Conservation (phyloP, 2,888 invertebrate genomes). For the Lithophane leautieri region DNA sequence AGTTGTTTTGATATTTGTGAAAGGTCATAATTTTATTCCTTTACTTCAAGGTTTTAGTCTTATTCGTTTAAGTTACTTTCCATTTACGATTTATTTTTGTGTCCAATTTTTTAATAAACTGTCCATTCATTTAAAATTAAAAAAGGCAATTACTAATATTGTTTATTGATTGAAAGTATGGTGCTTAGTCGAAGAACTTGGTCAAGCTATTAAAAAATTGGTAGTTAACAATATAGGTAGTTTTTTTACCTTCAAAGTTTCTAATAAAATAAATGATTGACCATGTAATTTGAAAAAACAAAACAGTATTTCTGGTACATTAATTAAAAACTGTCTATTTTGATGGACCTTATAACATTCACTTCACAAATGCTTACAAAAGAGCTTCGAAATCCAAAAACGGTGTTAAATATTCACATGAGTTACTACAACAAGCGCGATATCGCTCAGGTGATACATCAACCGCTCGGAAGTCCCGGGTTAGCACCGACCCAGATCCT, state of each 20-base stretch:
- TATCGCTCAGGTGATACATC: conserved; percentile 80
- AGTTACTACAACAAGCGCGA: conserved; percentile 71
- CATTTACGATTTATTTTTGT: neutral
- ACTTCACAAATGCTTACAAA: conserved; percentile 35
- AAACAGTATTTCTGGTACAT: neutral
- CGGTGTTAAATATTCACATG: conserved; percentile 61
- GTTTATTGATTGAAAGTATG: conserved; percentile 14
- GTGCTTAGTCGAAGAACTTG: conserved; percentile 4
- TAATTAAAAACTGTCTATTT: neutral
- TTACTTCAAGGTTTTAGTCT: neutral
- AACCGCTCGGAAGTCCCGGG: conserved; percentile 73
- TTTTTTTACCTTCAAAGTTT: neutral
- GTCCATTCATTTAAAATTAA: conserved; percentile 1
- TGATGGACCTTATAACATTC: conserved; percentile 1
- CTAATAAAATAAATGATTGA: neutral
- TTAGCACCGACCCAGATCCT: conserved; percentile 78
- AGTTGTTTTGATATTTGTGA: conserved; percentile 12
- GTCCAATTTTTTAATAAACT: neutral
- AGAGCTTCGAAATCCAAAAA: conserved; percentile 43
- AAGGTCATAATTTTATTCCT: neutral
- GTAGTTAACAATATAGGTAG: neutral
- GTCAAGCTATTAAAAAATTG: conserved; percentile 2
- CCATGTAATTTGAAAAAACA: neutral
- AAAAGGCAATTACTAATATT: conserved; percentile 19
- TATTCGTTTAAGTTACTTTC: neutral